A percentile compares a stretch with the other conserved stretches of the same genome.
Conservation (phyloP, 2,113 vertebrate species). For the Uropsilus gracilis region DNA sequence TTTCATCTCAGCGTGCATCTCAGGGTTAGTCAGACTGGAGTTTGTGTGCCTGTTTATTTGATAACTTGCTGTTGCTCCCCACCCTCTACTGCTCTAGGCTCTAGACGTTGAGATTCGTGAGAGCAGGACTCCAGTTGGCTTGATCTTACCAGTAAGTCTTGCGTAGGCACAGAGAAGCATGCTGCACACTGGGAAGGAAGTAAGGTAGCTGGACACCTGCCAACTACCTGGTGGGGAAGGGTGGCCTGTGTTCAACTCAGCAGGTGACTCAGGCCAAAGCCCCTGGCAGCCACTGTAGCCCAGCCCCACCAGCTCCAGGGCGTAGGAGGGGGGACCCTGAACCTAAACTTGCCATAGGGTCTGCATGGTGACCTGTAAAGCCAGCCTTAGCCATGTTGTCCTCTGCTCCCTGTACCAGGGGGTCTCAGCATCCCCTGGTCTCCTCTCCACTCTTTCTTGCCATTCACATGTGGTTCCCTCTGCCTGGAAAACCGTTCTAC, state of each 20-base stretch:
- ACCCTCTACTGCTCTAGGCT: background rate
- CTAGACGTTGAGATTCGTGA: accelerated
- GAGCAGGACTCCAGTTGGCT: background rate
- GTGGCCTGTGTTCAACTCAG: background rate
- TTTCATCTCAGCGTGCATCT: background rate
- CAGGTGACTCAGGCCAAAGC: background rate
- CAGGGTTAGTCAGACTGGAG: background rate
- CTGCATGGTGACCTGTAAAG: background rate
- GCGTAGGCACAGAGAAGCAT: background rate
- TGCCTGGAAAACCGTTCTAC: background rate
- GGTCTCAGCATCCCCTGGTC: background rate
- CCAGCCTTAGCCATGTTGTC: background rate
- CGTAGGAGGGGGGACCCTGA: background rate
- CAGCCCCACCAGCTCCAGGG: accelerated
- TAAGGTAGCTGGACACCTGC: too few relatives aligned
- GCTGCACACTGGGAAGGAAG: too few relatives aligned
- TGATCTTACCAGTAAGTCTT: background rate
- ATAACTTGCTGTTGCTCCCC: background rate
- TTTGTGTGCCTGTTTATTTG: background rate
- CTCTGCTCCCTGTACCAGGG: background rate
- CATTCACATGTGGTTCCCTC: background rate
- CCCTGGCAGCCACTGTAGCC: accelerated
- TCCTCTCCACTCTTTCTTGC: background rate
- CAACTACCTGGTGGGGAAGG: background rate
- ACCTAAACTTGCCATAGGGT: background rate